Evolutionary conservation across 1,140 invertebrate species (phyloP).

Genomic region (Solen grandis): DNA sequence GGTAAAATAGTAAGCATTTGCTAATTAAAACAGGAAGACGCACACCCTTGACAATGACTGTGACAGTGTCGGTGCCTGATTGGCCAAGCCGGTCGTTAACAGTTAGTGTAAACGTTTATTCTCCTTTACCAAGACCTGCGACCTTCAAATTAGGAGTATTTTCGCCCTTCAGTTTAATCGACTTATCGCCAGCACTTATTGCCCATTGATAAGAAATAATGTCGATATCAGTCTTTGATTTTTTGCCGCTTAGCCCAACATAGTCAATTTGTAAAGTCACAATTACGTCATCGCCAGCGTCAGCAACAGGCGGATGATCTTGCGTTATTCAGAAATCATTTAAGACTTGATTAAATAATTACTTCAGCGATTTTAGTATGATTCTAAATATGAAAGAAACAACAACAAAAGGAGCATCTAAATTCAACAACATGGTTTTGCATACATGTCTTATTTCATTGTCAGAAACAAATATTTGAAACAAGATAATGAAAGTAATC

Average conservation of each 20-base stretch:
- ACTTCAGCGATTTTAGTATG: too few species aligned
- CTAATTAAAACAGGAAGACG: too few species aligned
- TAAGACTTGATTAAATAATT: too few species aligned
- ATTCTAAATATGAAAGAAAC: too few species aligned
- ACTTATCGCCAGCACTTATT: neutral
- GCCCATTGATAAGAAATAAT: slow-evolving; percentile 28
- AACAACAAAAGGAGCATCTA: too few species aligned
- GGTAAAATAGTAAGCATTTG: too few species aligned
- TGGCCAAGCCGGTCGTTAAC: slow-evolving; percentile 22
- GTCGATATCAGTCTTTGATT: slow-evolving; percentile 9
- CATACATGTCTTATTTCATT: too few species aligned
- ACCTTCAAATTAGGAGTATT: neutral
- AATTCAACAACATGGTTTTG: too few species aligned
- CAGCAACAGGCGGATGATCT: slow-evolving; percentile 30
- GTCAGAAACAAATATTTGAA: too few species aligned
- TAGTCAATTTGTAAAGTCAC: neutral
- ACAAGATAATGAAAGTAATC: too few species aligned
- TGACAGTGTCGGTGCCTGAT: slow-evolving; percentile 20
- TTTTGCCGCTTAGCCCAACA: neutral
- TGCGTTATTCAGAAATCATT: too few species aligned
- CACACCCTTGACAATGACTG: slow-evolving; percentile 24
- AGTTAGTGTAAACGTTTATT: slow-evolving; percentile 22
- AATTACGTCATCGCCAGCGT: slow-evolving; percentile 21
- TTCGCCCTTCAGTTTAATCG: neutral
- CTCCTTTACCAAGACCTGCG: neutral